Percentiles rank a stretch among this genome's conserved stretches.
These are phyloP conservation scores for Channa striata DNA, from an alignment of 2,797 vertebrate species.

Conservation along the genomic window DNA sequence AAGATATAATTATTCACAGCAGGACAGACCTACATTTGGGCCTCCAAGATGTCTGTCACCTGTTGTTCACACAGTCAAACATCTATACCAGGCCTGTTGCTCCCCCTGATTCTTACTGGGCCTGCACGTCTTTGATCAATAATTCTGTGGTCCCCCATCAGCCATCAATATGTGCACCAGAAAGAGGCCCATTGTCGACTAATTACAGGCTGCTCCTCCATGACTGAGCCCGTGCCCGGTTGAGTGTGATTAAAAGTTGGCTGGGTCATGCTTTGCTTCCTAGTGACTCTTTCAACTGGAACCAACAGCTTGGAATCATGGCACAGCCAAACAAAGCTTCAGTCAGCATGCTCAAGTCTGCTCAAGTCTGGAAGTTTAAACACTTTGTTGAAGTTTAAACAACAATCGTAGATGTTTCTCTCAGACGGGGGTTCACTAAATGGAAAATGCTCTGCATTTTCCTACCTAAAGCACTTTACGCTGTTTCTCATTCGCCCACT, in stretches of 20 bases:
- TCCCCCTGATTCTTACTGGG: constrained; percentile 57
- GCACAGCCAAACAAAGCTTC: constrained; percentile 62
- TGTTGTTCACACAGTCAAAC: constrained; percentile 67
- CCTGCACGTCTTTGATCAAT: constrained; percentile 78
- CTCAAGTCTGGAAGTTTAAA: constrained; percentile 36
- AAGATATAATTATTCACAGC: constrained; percentile 66
- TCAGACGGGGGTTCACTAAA: constrained; percentile 63
- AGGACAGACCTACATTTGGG: constrained; percentile 29
- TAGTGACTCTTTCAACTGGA: constrained; percentile 71
- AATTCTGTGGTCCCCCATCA: constrained; percentile 57
- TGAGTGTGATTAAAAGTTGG: constrained; percentile 73
- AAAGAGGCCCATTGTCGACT: constrained; percentile 76
- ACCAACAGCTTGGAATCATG: constrained; percentile 75
- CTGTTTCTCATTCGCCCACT: too few species aligned
- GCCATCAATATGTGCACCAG: constrained; percentile 68
- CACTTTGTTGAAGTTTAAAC: too few species aligned
- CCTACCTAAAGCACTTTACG: too few species aligned
- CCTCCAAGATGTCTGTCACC: constrained; percentile 67
- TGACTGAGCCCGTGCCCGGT: constrained; percentile 53
- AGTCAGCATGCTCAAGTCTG: constrained; percentile 40
- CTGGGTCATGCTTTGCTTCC: constrained; percentile 48
- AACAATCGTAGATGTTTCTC: constrained; percentile 39
- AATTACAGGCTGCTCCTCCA: constrained; percentile 75
- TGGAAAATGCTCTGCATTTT: too few species aligned
- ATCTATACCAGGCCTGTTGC: constrained; percentile 39